Evolutionary conservation across 2,888 invertebrate species (phyloP).

Genomic region (Coleophora deauratella): DNA sequence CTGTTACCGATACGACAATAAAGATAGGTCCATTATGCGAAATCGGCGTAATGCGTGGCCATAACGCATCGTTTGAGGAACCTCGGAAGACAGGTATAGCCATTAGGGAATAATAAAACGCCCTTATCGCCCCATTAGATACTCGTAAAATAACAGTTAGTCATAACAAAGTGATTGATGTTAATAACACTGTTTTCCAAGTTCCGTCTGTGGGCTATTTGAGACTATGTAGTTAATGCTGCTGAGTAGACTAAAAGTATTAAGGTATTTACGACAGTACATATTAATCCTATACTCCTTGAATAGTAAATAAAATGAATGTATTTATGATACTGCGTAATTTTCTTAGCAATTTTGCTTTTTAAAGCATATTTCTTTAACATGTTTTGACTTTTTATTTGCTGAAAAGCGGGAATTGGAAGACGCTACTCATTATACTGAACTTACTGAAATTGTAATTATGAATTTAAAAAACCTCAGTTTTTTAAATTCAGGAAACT

Average conservation of each 20-base stretch:
- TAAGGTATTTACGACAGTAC: too few relatives aligned
- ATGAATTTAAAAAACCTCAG: too few relatives aligned
- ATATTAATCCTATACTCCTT: too few relatives aligned
- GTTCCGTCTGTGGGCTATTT: constrained; percentile 8
- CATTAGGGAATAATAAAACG: constrained; percentile 72
- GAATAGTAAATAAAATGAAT: too few relatives aligned
- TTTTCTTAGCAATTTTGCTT: too few relatives aligned
- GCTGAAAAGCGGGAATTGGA: too few relatives aligned
- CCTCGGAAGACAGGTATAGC: constrained; percentile 68
- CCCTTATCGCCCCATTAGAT: constrained; percentile 69
- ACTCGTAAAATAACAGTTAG: constrained; percentile 73
- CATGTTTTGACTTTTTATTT: too few relatives aligned
- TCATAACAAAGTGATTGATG: constrained; percentile 68
- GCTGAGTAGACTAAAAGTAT: constrained; percentile 1
- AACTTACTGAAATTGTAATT: too few relatives aligned
- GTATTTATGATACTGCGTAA: too few relatives aligned
- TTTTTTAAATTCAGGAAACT: too few relatives aligned
- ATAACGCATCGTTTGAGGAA: constrained; percentile 57
- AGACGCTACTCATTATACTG: too few relatives aligned
- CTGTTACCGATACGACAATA: constrained; percentile 45
- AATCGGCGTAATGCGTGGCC: constrained; percentile 58
- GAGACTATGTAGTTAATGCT: constrained; percentile 18
- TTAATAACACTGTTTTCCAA: constrained; percentile 59
- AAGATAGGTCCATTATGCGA: constrained; percentile 64
- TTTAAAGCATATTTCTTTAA: too few relatives aligned